Percentiles rank a stretch among this genome's conserved stretches.
Evolutionary conservation across 2,113 vertebrate genomes (phyloP).

Genomic region (Notarius lentiginosus): DNA sequence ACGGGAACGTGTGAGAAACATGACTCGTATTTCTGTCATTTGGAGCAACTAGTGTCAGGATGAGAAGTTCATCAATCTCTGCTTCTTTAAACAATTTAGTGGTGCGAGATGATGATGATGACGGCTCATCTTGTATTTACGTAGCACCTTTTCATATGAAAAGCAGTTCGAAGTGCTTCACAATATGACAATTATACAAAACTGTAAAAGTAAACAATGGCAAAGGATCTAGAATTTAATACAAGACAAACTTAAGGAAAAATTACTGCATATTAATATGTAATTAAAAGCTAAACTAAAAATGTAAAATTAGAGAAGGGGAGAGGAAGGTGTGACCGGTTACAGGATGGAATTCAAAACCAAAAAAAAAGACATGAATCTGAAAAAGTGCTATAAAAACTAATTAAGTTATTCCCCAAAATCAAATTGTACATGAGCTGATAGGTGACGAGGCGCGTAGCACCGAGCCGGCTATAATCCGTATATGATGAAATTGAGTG

Average conservation of each 20-base stretch:
- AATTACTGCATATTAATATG: neutral
- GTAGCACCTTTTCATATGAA: neutral
- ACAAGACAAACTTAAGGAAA: neutral
- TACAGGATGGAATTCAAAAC: neutral
- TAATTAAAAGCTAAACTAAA: neutral
- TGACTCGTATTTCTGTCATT: neutral
- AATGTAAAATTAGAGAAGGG: neutral
- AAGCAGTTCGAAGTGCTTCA: neutral
- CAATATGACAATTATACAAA: neutral
- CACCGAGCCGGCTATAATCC: too few species aligned
- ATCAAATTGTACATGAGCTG: too few species aligned
- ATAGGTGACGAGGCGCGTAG: too few species aligned
- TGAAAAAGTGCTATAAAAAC: neutral
- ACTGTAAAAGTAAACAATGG: neutral
- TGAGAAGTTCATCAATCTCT: neutral
- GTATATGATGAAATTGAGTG: too few species aligned
- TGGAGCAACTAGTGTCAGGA: constrained; percentile 30
- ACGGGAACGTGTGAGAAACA: neutral
- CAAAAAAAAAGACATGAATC: neutral
- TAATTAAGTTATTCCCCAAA: too few species aligned
- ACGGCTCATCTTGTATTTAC: neutral
- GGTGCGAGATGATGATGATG: neutral
- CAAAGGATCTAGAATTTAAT: neutral
- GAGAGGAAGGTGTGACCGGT: neutral
- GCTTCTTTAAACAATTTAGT: neutral